A percentile compares a stretch with the other conserved stretches of the same genome.
Evolutionary conservation across 2,888 invertebrate species (phyloP).

Genomic region (Nudaria mundana): DNA sequence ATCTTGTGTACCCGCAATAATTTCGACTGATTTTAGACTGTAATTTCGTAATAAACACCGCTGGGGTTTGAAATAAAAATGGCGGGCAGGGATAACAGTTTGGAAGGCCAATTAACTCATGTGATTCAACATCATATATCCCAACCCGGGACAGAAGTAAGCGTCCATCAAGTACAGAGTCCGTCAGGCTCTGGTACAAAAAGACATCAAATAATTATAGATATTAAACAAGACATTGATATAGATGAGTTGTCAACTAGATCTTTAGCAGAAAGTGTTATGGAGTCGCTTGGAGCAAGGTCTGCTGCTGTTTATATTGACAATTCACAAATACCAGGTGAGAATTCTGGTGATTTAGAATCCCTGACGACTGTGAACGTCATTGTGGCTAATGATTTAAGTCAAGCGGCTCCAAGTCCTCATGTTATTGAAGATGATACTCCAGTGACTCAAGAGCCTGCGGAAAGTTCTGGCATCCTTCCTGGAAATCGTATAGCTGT

Average conservation of each 20-base stretch:
- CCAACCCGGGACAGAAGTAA: conserved; percentile 60
- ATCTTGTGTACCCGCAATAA: conserved; percentile 47
- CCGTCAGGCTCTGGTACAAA: conserved; percentile 66
- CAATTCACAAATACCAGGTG: conserved; percentile 55
- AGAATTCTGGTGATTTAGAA: conserved; percentile 61
- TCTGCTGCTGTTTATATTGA: conserved; percentile 76
- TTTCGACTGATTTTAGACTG: conserved; percentile 67
- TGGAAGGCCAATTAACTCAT: conserved; percentile 68
- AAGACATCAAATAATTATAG: conserved; percentile 75
- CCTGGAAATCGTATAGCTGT: conserved; percentile 63
- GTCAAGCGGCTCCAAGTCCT: conserved; percentile 51
- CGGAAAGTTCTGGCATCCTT: conserved; percentile 48
- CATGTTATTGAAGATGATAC: conserved; percentile 52
- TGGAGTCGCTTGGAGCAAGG: conserved; percentile 73
- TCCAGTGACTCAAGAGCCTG: conserved; percentile 36
- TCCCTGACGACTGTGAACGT: conserved; percentile 74
- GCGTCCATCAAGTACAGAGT: conserved; percentile 70
- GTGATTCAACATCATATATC: conserved; percentile 72
- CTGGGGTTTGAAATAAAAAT: conserved; percentile 46
- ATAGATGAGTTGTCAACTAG: conserved; percentile 73
- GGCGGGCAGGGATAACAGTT: conserved; percentile 57
- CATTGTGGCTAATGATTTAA: conserved; percentile 69
- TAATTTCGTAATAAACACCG: conserved; percentile 30
- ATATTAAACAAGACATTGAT: conserved; percentile 76
- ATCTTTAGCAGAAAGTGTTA: conserved; percentile 74